Evolutionary conservation across 2,888 invertebrate species (phyloP).

Genomic region (Pocota personata): DNA sequence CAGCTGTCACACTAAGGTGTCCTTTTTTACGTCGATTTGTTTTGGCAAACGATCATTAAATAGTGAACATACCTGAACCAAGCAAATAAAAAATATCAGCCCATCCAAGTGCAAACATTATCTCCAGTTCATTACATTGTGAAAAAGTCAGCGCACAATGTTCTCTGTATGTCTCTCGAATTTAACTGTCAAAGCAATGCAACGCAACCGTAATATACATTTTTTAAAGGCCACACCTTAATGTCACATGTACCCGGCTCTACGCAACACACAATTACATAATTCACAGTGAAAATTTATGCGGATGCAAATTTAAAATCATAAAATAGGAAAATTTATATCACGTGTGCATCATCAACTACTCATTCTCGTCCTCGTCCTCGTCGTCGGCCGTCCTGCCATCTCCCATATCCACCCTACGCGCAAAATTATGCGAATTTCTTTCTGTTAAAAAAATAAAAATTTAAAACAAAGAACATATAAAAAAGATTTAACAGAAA

Average conservation of each 20-base stretch:
- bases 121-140: slow-evolving; percentile 48
- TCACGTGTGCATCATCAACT: slow-evolving; percentile 72
- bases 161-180: background rate
- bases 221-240: background rate
- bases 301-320: slow-evolving; percentile 73
- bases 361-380: slow-evolving; percentile 37
- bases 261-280: slow-evolving; percentile 39
- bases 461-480: background rate
- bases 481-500: slow-evolving; percentile 43
- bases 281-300: slow-evolving; percentile 69
- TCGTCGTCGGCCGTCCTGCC: slow-evolving; percentile 25
- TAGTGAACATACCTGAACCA: background rate
- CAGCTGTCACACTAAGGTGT: too few species aligned
- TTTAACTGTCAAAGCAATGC: slow-evolving; percentile 70
- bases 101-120: slow-evolving; percentile 47
- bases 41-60: too few species aligned
- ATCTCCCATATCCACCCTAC: slow-evolving; percentile 50
- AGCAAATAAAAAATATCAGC: background rate
- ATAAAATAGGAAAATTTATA: slow-evolving; percentile 71
- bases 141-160: slow-evolving; percentile 16
- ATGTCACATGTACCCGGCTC: background rate
- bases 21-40: too few species aligned
- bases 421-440: slow-evolving; percentile 61
- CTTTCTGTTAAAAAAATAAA: slow-evolving; percentile 14
- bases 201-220: slow-evolving; percentile 27